Evolutionary conservation across 2,888 invertebrate genomes (phyloP).

Genomic region (Petrophora chlorosata): DNA sequence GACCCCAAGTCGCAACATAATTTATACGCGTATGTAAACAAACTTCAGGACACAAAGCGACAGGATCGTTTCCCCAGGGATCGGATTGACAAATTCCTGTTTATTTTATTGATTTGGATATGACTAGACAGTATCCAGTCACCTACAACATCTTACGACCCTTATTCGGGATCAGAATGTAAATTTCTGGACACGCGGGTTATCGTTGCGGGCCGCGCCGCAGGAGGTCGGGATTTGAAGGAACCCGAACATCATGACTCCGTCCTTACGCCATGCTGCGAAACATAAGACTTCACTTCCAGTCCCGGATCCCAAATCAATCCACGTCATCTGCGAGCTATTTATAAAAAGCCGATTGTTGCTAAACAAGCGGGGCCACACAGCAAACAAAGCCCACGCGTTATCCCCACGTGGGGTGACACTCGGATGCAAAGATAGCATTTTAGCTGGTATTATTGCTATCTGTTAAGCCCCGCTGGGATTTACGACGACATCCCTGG

Average conservation of each 20-base stretch:
- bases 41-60: constrained; percentile 46
- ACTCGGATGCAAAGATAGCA: constrained; percentile 44
- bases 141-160: constrained; percentile 49
- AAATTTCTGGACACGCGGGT: constrained; percentile 67
- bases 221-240: constrained; percentile 61
- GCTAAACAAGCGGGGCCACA: constrained; percentile 56
- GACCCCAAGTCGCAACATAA: constrained; percentile 30
- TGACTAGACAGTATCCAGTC: constrained; percentile 58
- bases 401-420: constrained; percentile 37
- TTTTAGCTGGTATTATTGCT: constrained; percentile 34
- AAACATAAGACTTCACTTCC: constrained; percentile 78
- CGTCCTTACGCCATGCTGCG: constrained; percentile 77
- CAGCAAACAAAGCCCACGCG: constrained; percentile 52
- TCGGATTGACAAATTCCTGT: constrained; percentile 54
- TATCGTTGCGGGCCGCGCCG: constrained; percentile 54
- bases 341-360: constrained; percentile 53
- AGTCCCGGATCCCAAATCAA: constrained; percentile 67
- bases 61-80: constrained; percentile 45
- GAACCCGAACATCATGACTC: constrained; percentile 53
- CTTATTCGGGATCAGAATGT: constrained; percentile 66
- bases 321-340: constrained; percentile 61
- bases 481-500: constrained; percentile 38
- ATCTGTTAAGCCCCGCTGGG: constrained; percentile 43
- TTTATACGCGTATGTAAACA: constrained; percentile 53
- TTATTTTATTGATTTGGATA: constrained; percentile 61